A percentile compares a stretch with the other conserved stretches of the same genome.
These are phyloP conservation scores for Hiodon alosoides DNA, from an alignment of 2,113 vertebrate genomes.

Conservation along the genomic window DNA sequence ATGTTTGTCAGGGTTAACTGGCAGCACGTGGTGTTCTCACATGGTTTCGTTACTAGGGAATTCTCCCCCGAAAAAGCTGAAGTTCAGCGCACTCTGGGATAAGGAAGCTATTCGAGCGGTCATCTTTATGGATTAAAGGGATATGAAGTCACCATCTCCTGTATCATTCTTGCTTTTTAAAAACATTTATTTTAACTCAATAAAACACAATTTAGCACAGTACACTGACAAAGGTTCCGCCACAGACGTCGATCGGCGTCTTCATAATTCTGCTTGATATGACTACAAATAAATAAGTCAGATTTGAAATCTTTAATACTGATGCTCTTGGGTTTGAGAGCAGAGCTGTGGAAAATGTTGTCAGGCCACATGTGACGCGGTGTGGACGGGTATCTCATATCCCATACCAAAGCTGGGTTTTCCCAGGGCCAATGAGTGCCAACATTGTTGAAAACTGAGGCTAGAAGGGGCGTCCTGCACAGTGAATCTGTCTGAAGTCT, in stretches of 20 bases:
- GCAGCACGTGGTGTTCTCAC: no score
- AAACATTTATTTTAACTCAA: constrained; percentile 4
- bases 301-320: constrained; percentile 56
- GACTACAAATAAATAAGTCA: constrained; percentile 1
- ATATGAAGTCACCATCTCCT: no score
- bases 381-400: background rate
- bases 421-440: background rate
- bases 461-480: background rate
- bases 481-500: constrained; percentile 26
- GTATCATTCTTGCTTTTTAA: background rate
- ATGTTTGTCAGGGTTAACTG: no score
- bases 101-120: no score
- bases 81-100: no score
- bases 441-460: constrained; percentile 8
- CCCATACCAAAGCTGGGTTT: background rate
- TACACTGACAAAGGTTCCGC: no score
- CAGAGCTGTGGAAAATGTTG: constrained; percentile 31
- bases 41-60: no score
- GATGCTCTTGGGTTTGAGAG: constrained; percentile 62
- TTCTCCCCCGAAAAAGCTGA: no score
- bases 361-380: background rate
- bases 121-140: no score
- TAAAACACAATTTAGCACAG: background rate
- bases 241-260: background rate
- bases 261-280: constrained; percentile 6